Base-by-base conservation (phyloP, 2,888 invertebrate genomes). In the Psylliodes chrysocephalus region DNA sequence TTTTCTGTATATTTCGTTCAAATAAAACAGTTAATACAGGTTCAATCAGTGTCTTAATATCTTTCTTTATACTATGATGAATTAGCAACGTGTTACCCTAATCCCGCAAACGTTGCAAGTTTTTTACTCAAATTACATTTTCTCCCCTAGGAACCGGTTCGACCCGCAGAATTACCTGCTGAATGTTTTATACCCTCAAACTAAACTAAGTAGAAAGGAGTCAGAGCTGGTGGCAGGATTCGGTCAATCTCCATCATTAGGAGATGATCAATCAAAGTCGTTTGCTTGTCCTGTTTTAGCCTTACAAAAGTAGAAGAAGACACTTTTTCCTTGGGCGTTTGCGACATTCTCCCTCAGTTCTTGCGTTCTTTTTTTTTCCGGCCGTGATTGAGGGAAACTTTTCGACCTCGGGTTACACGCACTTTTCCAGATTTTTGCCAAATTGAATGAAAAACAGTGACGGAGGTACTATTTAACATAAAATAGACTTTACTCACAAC, bases 211-310 rank as follows among this genome's bases (percentile, higher is more conserved):
- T 38, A 38, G 38, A 38, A 38, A 38, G n/a, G 8, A n/a, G 10
- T 33, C 38, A 10, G 14, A 38, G 12, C 2, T 15, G 15, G 51
- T 63, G 55, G 52, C 59, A 66, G 59, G 51, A 55, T 55, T 62
- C 62, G 33, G 63, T 70, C 60, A 56, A 71, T 70, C 71, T 70
- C 60, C 60, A 71, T 70, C 71, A 72, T 72, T 71, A 71, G 68
- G 56, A 57, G 68, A 71, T 70, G 69, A 73, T 73, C 73, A 73
- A 73, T 73, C 73, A 73, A 73, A 71, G 73, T 72, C 70, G 18
- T 51, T 35, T 60, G 47, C 56, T 51, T 62, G 68, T 70, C 64
- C 28, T 46, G 40, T 44, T 55, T 49, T 33, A 40, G 30, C 60
- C 64, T 38, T 5, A 33, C 33, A 38, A 7, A 7, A 38, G 15